A percentile compares a stretch with the other conserved stretches of the same genome.
phyloP scores from a whole-genome alignment of 2,113 vertebrate genomes.

The Mellivora capensis region DNA sequence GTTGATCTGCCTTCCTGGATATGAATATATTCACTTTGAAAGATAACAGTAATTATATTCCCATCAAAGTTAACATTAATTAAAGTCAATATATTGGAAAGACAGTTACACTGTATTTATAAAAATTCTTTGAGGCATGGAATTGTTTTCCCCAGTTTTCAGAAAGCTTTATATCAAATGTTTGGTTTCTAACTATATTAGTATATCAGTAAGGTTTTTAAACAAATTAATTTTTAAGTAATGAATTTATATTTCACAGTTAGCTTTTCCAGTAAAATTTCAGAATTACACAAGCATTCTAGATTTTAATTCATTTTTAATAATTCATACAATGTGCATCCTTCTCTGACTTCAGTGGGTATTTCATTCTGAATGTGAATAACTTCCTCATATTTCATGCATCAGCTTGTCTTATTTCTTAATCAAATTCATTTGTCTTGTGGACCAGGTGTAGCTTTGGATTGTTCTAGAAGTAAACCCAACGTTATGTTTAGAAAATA shows the following conservation, averaged over 20 bases:
- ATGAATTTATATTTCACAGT: neutral
- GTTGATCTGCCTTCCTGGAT: constrained; percentile 13
- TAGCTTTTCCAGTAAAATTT: neutral
- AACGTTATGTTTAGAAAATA: neutral
- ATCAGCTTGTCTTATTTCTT: constrained; percentile 2
- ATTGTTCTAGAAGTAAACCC: constrained; percentile 1
- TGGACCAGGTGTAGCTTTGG: neutral
- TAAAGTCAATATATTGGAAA: constrained; percentile 33
- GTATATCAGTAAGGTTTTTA: neutral
- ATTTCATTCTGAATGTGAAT: neutral
- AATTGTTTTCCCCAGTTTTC: neutral
- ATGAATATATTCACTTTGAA: constrained; percentile 16
- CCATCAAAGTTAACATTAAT: constrained; percentile 49
- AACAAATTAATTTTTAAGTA: constrained; percentile 24
- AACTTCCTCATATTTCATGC: constrained; percentile 30
- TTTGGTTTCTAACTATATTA: neutral
- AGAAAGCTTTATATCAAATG: neutral
- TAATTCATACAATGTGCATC: neutral
- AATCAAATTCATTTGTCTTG: constrained; percentile 56
- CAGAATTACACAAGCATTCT: constrained; percentile 14
- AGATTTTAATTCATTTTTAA: neutral
- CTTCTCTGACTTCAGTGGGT: neutral
- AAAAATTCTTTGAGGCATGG: neutral
- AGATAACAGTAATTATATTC: constrained; percentile 10
- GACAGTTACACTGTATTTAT: constrained; percentile 1